These are phyloP conservation scores for Unio pictorum DNA, from an alignment of 2,888 invertebrate genomes.

Conservation along the genomic window DNA sequence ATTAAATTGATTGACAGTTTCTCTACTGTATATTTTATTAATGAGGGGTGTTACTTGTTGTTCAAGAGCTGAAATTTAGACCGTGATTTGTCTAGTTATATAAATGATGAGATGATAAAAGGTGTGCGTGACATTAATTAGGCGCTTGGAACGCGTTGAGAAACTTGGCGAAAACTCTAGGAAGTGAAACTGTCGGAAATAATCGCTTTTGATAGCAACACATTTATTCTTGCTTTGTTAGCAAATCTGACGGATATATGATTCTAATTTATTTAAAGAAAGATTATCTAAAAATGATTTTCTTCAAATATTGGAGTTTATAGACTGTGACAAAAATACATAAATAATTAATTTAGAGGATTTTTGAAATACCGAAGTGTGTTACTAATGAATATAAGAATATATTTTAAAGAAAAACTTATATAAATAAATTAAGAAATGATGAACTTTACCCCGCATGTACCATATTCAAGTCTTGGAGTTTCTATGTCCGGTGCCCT, in stretches of 20 bases:
- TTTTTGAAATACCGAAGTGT: constrained; percentile 5
- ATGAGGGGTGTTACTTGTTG: constrained; percentile 20
- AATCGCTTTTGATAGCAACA: too few relatives aligned
- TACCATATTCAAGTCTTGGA: constrained; percentile 38
- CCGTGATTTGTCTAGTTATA: constrained; percentile 22
- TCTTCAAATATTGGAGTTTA: too few relatives aligned
- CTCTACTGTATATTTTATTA: constrained; percentile 5
- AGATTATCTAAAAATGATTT: too few relatives aligned
- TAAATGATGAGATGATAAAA: constrained; percentile 5
- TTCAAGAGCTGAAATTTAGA: constrained; percentile 13
- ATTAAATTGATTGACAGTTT: constrained; percentile 30
- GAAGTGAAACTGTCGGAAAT: too few relatives aligned
- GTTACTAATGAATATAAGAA: constrained; percentile 4
- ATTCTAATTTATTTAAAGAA: too few relatives aligned
- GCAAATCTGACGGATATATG: too few relatives aligned
- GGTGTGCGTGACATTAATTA: neutral
- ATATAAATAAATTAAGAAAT: constrained; percentile 10
- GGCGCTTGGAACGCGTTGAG: too few relatives aligned
- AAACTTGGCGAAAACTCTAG: too few relatives aligned
- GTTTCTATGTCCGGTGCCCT: constrained; percentile 30
- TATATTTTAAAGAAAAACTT: neutral
- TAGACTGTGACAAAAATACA: neutral
- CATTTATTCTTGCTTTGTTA: too few relatives aligned
- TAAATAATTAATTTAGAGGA: neutral
- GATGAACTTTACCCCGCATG: constrained; percentile 46